Conservation (phyloP, 1,140 invertebrate genomes). For the Drosophila trapezifrons region DNA sequence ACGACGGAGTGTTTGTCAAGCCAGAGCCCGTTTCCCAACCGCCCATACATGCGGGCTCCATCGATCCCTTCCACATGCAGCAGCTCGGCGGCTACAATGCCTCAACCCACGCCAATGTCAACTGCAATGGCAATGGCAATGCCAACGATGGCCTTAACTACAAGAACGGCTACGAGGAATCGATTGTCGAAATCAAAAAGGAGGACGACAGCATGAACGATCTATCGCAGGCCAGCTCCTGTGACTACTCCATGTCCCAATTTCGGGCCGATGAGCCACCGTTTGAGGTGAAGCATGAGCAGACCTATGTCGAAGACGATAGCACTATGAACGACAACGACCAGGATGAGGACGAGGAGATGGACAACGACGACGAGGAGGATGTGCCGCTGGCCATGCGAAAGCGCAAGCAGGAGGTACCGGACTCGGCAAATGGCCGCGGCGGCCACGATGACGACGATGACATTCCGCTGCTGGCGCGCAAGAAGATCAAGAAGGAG, state of each 20-base stretch:
- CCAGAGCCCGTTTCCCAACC: conserved; percentile 84
- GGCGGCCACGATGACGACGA: conserved; percentile 84
- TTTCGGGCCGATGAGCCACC: conserved; percentile 85
- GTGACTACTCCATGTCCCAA: conserved; percentile 88
- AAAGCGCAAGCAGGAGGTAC: conserved; percentile 63
- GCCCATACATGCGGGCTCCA: conserved; percentile 23
- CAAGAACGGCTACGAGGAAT: conserved; percentile 77
- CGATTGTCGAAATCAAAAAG: conserved; percentile 64
- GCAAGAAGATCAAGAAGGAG: conserved; percentile 87
- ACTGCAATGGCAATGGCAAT: conserved; percentile 42
- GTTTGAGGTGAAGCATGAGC: conserved; percentile 74
- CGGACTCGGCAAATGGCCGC: conserved; percentile 28
- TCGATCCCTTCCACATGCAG: conserved; percentile 53
- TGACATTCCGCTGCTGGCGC: conserved; percentile 87
- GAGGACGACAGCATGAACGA: conserved; percentile 81
- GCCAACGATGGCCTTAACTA: conserved; percentile 70
- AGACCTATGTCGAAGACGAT: conserved; percentile 65
- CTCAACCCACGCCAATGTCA: background rate
- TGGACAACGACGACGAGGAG: conserved; percentile 87
- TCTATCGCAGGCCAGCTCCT: conserved; percentile 87
- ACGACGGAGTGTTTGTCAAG: conserved; percentile 80
- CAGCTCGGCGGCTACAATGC: conserved; percentile 2
- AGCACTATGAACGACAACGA: conserved; percentile 79
- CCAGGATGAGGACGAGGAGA: conserved; percentile 88
- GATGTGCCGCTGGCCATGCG: conserved; percentile 90